phyloP scores from a whole-genome alignment of 2,888 invertebrate genomes.

The Drosophila robusta region DNA sequence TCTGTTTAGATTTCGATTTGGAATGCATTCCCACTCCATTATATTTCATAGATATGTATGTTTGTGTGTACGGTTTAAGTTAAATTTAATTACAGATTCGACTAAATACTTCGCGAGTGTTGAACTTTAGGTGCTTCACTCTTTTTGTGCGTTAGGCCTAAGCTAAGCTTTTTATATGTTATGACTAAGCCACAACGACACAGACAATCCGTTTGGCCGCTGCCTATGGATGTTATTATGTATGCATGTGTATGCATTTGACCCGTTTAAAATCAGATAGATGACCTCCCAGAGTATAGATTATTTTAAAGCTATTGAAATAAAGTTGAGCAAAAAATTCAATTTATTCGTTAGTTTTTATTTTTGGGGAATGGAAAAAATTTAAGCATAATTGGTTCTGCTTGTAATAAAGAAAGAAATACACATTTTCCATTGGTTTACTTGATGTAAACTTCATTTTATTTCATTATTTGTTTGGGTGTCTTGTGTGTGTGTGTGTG shows the following conservation, averaged over 20 bases:
- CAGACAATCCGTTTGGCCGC: conserved; percentile 13
- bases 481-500: conserved; percentile 4
- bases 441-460: conserved; percentile 43
- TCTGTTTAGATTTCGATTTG: conserved; percentile 35
- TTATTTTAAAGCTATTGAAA: conserved; percentile 38
- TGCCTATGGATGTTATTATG: conserved; percentile 31
- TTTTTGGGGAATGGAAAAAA: neutral
- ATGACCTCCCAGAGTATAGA: conserved; percentile 27
- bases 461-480: conserved; percentile 30
- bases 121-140: conserved; percentile 17
- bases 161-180: conserved; percentile 68
- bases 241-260: neutral
- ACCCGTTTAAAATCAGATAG: conserved; percentile 8
- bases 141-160: conserved; percentile 60
- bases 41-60: conserved; percentile 10
- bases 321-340: conserved; percentile 37
- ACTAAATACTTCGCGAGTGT: conserved; percentile 44
- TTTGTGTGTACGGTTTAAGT: conserved; percentile 30
- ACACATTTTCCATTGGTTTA: conserved; percentile 22
- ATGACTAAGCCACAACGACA: conserved; percentile 32
- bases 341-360: neutral
- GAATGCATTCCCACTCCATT: conserved; percentile 50
- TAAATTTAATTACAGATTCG: conserved; percentile 32
- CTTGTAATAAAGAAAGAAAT: conserved; percentile 1
- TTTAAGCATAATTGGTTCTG: neutral